phyloP scores from a whole-genome alignment of 2,113 vertebrate species.

The Athene noctua region DNA sequence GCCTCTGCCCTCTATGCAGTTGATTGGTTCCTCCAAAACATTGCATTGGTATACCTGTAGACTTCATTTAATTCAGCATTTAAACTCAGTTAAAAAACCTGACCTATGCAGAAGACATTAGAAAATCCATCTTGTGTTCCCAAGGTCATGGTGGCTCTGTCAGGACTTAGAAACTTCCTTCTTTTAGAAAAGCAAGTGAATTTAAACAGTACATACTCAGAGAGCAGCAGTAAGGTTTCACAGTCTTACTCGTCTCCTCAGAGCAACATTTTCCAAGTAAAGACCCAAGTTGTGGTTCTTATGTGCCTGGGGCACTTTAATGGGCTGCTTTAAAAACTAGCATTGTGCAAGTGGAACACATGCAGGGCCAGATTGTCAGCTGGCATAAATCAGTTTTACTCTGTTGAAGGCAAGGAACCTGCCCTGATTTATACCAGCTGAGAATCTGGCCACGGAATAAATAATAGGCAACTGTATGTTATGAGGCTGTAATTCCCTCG shows the following conservation, averaged over 20 bases:
- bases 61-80: background rate
- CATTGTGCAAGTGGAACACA: constrained; percentile 32
- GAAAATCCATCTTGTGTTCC: background rate
- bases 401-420: constrained; percentile 44
- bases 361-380: constrained; percentile 43
- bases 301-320: constrained; percentile 3
- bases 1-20: background rate
- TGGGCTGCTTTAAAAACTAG: constrained; percentile 32
- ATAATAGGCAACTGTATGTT: constrained; percentile 50
- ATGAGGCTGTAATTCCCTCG: constrained; percentile 19
- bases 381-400: constrained; percentile 61
- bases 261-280: constrained; percentile 1
- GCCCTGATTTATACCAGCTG: constrained; percentile 61
- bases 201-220: background rate
- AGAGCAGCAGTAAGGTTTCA: background rate
- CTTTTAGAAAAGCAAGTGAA: background rate
- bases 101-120: background rate
- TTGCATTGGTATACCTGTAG: background rate
- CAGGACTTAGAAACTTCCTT: background rate
- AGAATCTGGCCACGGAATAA: constrained; percentile 38
- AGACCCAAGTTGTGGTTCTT: constrained; percentile 1
- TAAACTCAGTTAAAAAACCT: background rate
- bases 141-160: background rate
- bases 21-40: background rate
- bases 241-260: background rate